Evolutionary conservation across 2,888 invertebrate species (phyloP).

Genomic region (Lasioglossum oenotherae): DNA sequence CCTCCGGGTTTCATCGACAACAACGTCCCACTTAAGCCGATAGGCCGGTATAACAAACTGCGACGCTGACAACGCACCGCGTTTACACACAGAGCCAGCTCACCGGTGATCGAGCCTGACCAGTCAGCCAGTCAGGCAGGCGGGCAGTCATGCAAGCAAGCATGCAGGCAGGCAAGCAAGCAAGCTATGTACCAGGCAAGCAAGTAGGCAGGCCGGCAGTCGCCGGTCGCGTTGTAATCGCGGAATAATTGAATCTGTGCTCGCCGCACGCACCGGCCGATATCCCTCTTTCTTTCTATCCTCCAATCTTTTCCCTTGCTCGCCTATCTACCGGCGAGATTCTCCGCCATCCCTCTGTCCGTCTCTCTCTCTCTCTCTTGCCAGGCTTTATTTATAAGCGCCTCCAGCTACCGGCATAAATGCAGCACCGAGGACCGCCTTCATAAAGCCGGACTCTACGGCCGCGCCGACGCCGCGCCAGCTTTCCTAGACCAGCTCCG

Average conservation of each 20-base stretch:
- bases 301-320: slow-evolving; percentile 37
- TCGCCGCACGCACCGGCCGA: slow-evolving; percentile 59
- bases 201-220: slow-evolving; percentile 48
- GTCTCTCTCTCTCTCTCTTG: slow-evolving; percentile 29
- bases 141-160: slow-evolving; percentile 44
- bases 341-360: slow-evolving; percentile 41
- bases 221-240: slow-evolving; percentile 78
- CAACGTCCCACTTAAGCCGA: slow-evolving; percentile 61
- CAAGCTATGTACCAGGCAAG: slow-evolving; percentile 21
- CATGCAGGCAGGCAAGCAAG: slow-evolving; percentile 40
- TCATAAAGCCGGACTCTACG: slow-evolving; percentile 75
- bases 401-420: slow-evolving; percentile 79
- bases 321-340: slow-evolving; percentile 29
- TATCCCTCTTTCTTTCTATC: slow-evolving; percentile 65
- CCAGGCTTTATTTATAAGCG: slow-evolving; percentile 81
- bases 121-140: slow-evolving; percentile 46
- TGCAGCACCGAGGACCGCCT: slow-evolving; percentile 80
- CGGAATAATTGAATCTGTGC: slow-evolving; percentile 82
- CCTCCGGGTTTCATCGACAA: slow-evolving; percentile 26
- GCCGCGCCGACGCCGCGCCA: slow-evolving; percentile 50
- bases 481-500: slow-evolving; percentile 67
- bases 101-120: slow-evolving; percentile 11
- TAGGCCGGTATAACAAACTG: slow-evolving; percentile 64
- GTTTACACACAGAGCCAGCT: slow-evolving; percentile 21
- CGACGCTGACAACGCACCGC: slow-evolving; percentile 49